These are phyloP conservation scores for Xestoiulus laeticollis DNA, from an alignment of 2,888 invertebrate genomes.

Conservation along the genomic window DNA sequence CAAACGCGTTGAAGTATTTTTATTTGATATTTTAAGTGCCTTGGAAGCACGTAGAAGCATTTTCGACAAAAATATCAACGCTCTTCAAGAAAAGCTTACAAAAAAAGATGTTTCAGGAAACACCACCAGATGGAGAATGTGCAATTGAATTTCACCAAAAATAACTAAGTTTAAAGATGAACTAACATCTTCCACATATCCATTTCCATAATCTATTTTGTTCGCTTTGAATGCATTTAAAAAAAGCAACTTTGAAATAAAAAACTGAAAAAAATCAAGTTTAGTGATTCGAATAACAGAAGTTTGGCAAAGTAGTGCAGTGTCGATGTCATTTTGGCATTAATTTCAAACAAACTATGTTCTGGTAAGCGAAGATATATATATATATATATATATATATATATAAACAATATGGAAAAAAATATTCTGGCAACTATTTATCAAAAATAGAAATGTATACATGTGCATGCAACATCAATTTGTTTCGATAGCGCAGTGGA, in stretches of 20 bases:
- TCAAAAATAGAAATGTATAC: no score
- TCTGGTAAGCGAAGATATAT: no score
- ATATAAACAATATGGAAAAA: no score
- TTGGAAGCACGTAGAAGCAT: background rate
- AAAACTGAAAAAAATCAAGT: background rate
- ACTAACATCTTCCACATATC: background rate
- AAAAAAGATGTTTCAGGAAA: background rate
- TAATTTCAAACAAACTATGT: background rate
- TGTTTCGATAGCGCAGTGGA: no score
- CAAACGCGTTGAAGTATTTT: background rate
- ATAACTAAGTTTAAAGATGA: background rate
- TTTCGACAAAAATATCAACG: background rate
- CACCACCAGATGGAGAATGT: background rate
- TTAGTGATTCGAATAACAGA: no score
- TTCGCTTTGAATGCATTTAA: background rate
- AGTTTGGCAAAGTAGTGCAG: background rate
- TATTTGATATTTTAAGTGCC: background rate
- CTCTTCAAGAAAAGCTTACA: background rate
- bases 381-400: no score
- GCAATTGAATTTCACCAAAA: background rate
- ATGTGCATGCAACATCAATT: no score
- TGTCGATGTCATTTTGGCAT: background rate
- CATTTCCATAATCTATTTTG: background rate
- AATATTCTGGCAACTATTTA: no score
- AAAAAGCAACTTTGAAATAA: background rate